Percentiles rank a stretch among this genome's conserved stretches.
These are phyloP conservation scores for Drosophila tristis DNA, from an alignment of 1,140 invertebrate genomes.

Conservation along the genomic window DNA sequence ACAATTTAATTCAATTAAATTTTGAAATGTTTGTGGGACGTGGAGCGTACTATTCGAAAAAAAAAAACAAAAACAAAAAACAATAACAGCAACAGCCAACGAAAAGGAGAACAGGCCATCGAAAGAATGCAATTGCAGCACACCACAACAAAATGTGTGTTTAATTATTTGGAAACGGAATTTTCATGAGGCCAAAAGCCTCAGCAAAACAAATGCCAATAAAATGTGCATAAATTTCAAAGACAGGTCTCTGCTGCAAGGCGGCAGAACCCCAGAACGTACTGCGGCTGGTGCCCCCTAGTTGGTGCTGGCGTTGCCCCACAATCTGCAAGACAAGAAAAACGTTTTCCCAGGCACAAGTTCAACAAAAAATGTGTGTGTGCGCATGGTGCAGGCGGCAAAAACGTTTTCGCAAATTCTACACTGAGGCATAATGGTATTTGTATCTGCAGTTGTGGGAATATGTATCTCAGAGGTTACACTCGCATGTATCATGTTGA, in stretches of 20 bases:
- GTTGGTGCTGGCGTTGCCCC: constrained; percentile 10
- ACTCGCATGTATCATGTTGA: too few species aligned
- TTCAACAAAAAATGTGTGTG: constrained; percentile 1
- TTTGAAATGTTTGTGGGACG: constrained; percentile 57
- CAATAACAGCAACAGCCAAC: constrained; percentile 9
- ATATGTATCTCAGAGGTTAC: too few species aligned
- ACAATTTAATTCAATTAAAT: constrained; percentile 77
- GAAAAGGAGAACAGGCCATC: constrained; percentile 12
- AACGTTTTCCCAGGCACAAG: constrained; percentile 40
- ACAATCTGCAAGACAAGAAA: constrained; percentile 28
- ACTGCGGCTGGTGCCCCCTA: not conserved
- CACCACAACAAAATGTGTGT: constrained; percentile 27
- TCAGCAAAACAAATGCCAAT: constrained; percentile 42
- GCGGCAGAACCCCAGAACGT: constrained; percentile 10
- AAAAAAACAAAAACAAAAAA: constrained; percentile 22
- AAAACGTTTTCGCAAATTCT: too few species aligned
- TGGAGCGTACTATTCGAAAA: constrained; percentile 6
- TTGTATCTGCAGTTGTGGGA: too few species aligned
- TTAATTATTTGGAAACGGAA: constrained; percentile 61
- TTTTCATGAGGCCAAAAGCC: constrained; percentile 53
- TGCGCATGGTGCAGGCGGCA: too few species aligned
- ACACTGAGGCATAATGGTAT: too few species aligned
- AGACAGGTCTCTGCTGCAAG: constrained; percentile 46
- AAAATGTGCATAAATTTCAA: constrained; percentile 68
- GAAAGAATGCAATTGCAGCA: constrained; percentile 36